These are phyloP conservation scores for Platynereis dumerilii DNA, from an alignment of 2,888 invertebrate species.

Conservation along the genomic window DNA sequence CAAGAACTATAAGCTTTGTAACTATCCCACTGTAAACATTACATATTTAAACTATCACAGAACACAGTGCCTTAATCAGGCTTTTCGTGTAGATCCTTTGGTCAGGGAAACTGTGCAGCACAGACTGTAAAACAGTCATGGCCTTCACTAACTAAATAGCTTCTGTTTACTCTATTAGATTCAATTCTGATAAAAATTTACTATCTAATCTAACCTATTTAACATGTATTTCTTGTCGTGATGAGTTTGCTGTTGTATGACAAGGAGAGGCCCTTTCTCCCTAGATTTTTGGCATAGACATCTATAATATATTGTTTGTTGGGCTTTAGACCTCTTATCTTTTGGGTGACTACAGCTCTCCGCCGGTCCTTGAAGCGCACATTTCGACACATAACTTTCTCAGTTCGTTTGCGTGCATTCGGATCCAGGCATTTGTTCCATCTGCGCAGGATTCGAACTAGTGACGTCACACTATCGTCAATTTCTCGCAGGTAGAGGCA, in stretches of 20 bases:
- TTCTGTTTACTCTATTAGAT: no score
- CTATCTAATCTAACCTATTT: not conserved
- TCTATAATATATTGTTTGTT: slow-evolving; percentile 44
- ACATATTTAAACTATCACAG: no score
- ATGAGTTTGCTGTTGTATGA: slow-evolving; percentile 13
- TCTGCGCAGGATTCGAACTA: not conserved
- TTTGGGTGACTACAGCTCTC: slow-evolving; percentile 48
- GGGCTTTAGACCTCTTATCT: slow-evolving; percentile 49
- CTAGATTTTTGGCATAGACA: slow-evolving; percentile 10
- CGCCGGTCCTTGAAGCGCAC: slow-evolving; percentile 34
- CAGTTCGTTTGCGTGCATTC: slow-evolving; percentile 28
- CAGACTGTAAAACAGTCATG: no score
- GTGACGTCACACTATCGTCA: not conserved
- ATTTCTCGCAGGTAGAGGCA: slow-evolving; percentile 48
- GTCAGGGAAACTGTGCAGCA: no score
- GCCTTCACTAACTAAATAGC: no score
- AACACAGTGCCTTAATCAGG: no score
- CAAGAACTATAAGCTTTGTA: no score
- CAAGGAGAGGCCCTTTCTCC: slow-evolving; percentile 6
- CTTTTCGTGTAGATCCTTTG: no score
- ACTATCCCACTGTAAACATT: no score
- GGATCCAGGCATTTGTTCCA: slow-evolving; percentile 14
- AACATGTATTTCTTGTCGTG: slow-evolving; percentile 8
- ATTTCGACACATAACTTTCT: slow-evolving; percentile 38
- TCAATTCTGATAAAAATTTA: no score